Conservation (phyloP, 1,140 invertebrate genomes). For the Pseudachorutes palmiensis region DNA sequence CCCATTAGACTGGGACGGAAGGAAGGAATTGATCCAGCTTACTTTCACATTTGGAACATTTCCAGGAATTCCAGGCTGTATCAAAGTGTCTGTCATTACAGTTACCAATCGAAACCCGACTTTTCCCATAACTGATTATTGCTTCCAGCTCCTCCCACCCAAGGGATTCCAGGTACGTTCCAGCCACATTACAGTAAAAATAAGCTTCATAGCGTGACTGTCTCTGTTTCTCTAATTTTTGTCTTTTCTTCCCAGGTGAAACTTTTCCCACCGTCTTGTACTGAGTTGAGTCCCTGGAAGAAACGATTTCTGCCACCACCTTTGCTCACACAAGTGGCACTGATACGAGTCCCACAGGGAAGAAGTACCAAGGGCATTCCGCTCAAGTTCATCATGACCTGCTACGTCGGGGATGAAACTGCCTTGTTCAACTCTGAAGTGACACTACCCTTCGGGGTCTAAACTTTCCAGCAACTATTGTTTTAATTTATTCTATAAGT, state of each 20-base stretch:
- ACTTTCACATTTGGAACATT: slow-evolving; percentile 29
- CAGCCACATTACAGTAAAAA: background rate
- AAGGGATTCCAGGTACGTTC: slow-evolving; percentile 33
- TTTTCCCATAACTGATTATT: slow-evolving; percentile 27
- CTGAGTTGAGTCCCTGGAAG: slow-evolving; percentile 35
- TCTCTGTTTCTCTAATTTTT: background rate
- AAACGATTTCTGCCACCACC: slow-evolving; percentile 34
- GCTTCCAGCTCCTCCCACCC: slow-evolving; percentile 36
- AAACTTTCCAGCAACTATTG: no score
- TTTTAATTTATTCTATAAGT: no score
- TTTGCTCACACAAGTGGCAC: slow-evolving; percentile 32
- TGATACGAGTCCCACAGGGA: slow-evolving; percentile 19
- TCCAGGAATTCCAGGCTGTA: slow-evolving; percentile 15
- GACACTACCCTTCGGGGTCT: no score
- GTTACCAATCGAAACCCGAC: slow-evolving; percentile 24
- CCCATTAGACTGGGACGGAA: slow-evolving; percentile 7
- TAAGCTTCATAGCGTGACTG: background rate
- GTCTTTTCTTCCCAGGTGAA: slow-evolving; percentile 26
- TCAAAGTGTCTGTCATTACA: slow-evolving; percentile 27
- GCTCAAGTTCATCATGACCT: slow-evolving; percentile 34
- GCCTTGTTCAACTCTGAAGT: slow-evolving; percentile 30
- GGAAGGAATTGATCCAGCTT: slow-evolving; percentile 18
- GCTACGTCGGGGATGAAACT: slow-evolving; percentile 32
- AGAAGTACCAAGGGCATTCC: slow-evolving; percentile 7
- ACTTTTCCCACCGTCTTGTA: slow-evolving; percentile 29